phyloP scores from a whole-genome alignment of 2,888 invertebrate genomes.

The Itoplectis maculator region DNA sequence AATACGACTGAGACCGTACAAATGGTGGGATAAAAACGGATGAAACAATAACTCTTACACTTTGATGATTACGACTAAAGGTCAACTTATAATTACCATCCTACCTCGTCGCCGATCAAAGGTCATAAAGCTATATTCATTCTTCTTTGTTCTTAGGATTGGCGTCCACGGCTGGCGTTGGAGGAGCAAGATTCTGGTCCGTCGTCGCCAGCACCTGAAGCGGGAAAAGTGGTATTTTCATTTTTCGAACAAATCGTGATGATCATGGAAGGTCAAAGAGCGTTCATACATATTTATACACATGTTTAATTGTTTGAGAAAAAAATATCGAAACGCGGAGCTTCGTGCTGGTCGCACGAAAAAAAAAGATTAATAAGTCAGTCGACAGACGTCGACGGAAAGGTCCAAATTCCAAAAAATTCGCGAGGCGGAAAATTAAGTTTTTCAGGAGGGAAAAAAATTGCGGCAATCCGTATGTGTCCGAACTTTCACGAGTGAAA shows the following conservation, averaged over 20 bases:
- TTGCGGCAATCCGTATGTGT: too few species aligned
- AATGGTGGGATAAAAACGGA: slow-evolving; percentile 32
- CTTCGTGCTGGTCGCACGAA: too few species aligned
- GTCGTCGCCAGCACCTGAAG: slow-evolving; percentile 62
- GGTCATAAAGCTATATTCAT: slow-evolving; percentile 38
- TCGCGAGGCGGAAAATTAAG: too few species aligned
- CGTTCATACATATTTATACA: slow-evolving; percentile 78
- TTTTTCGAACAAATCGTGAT: neutral
- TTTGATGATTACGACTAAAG: slow-evolving; percentile 21
- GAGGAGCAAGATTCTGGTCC: slow-evolving; percentile 46
- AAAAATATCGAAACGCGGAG: too few species aligned
- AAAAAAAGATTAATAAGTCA: slow-evolving; percentile 9
- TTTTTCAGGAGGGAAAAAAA: too few species aligned
- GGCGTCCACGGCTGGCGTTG: slow-evolving; percentile 50
- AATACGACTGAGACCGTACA: slow-evolving; percentile 41
- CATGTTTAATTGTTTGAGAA: slow-evolving; percentile 27
- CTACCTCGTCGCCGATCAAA: slow-evolving; percentile 28
- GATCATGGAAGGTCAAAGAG: slow-evolving; percentile 77
- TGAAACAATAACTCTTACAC: slow-evolving; percentile 35
- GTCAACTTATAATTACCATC: slow-evolving; percentile 30
- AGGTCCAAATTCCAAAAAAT: too few species aligned
- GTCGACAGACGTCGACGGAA: too few species aligned
- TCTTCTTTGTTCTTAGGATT: slow-evolving; percentile 64
- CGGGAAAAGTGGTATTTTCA: neutral
- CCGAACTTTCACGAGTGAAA: slow-evolving; percentile 56